A percentile compares a stretch with the other conserved stretches of the same genome.
phyloP scores from a whole-genome alignment of 1,140 invertebrate species.

The Oscheius sp. region DNA sequence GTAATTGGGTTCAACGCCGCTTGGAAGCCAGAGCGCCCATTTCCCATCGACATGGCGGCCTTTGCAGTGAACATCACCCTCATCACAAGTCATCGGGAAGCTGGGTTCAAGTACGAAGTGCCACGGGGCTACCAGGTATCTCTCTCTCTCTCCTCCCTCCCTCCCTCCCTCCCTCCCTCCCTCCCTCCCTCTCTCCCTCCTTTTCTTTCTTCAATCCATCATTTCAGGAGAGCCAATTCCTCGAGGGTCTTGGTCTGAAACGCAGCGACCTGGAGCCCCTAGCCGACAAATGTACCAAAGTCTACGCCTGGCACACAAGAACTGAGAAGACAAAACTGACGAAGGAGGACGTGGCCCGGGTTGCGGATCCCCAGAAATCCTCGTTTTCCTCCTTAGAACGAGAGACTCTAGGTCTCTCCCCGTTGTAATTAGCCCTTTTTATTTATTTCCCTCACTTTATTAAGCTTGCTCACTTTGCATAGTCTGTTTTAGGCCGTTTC shows the following conservation, averaged over 20 bases:
- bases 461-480: not conserved
- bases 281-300: conserved; percentile 55
- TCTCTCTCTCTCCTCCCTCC: too few species aligned
- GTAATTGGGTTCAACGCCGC: conserved; percentile 51
- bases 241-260: conserved; percentile 39
- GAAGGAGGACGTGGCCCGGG: not conserved
- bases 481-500: too few species aligned
- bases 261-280: conserved; percentile 52
- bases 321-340: conserved; percentile 48
- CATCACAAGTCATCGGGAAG: conserved; percentile 45
- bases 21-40: conserved; percentile 56
- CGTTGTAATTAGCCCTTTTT: not conserved
- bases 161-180: not conserved
- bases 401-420: conserved; percentile 16
- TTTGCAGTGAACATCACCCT: conserved; percentile 58
- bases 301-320: conserved; percentile 58
- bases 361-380: not conserved
- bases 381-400: conserved; percentile 20
- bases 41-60: conserved; percentile 60
- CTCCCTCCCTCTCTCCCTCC: not conserved
- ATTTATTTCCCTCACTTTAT: not conserved
- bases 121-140: conserved; percentile 56
- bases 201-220: conserved; percentile 9
- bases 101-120: conserved; percentile 49
- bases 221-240: conserved; percentile 56